A percentile compares a stretch with the other conserved stretches of the same genome.
Conservation (phyloP, 2,113 vertebrate species). For the Parotia lawesii region DNA sequence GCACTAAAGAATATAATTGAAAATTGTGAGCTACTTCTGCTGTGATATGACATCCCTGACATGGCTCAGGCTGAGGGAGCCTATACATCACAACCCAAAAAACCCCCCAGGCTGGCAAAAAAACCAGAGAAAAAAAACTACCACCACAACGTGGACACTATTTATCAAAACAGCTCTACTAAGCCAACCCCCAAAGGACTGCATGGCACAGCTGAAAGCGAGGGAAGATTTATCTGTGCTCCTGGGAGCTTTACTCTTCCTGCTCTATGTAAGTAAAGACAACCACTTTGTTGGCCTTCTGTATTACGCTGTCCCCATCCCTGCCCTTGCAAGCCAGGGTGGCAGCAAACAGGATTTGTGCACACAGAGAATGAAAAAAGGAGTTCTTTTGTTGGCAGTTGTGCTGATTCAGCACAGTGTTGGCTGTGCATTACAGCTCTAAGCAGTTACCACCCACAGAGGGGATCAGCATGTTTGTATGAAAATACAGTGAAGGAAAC, state of each 20-base stretch:
- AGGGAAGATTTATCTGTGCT: slow-evolving; percentile 1
- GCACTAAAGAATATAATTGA: not conserved
- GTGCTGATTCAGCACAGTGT: not conserved
- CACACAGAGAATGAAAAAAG: not conserved
- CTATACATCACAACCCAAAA: not conserved
- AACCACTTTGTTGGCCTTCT: not conserved
- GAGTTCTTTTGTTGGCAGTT: not conserved
- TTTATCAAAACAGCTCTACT: not conserved
- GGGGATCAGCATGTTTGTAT: not conserved
- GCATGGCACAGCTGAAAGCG: not conserved
- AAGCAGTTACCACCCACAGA: not conserved
- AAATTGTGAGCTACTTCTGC: not conserved
- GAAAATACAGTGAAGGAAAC: not conserved
- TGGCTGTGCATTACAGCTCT: not conserved
- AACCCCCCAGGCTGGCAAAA: not conserved
- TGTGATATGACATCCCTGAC: not conserved
- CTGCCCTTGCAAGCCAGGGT: not conserved
- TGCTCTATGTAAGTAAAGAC: not conserved
- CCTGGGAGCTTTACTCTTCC: not conserved
- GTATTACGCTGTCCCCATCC: not conserved
- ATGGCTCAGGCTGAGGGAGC: not conserved
- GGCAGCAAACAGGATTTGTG: not conserved
- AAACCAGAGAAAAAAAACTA: not conserved
- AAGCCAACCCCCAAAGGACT: not conserved
- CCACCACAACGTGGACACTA: not conserved